Percentiles rank a stretch among this genome's conserved stretches.
phyloP scores from a whole-genome alignment of 2,797 vertebrate genomes.

The Amphiprion clarkii region DNA sequence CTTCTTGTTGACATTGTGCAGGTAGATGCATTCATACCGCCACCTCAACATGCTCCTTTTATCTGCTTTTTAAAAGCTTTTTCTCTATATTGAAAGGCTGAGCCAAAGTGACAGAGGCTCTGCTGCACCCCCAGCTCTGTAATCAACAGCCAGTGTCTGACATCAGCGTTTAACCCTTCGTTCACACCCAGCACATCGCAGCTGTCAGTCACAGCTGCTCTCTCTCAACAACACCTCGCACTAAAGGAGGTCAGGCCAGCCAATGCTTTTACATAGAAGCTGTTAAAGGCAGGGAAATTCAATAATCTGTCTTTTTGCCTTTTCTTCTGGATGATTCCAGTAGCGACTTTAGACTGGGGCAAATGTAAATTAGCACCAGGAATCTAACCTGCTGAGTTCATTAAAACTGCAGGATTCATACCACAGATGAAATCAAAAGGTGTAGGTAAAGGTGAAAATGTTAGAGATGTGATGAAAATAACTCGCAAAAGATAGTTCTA shows the following conservation, averaged over 20 bases:
- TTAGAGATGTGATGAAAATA: not conserved
- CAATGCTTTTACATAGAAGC: slow-evolving; percentile 14
- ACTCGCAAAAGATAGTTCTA: not conserved
- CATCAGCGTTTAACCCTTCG: slow-evolving; percentile 53
- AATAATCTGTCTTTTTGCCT: not conserved
- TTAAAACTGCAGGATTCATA: slow-evolving; percentile 7
- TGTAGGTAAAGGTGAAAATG: not conserved
- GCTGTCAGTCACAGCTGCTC: slow-evolving; percentile 32
- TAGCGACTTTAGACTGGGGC: slow-evolving; percentile 11
- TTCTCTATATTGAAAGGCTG: slow-evolving; percentile 22
- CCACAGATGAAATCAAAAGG: slow-evolving; percentile 12
- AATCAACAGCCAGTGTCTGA: slow-evolving; percentile 58
- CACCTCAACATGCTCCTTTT: slow-evolving; percentile 48
- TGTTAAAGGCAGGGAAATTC: not conserved
- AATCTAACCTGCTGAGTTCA: slow-evolving; percentile 4
- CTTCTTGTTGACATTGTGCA: slow-evolving; percentile 31
- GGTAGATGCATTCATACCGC: slow-evolving; percentile 44
- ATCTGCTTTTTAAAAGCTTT: slow-evolving; percentile 69
- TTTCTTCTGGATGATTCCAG: not conserved
- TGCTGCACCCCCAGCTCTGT: slow-evolving; percentile 42
- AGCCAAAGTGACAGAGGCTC: slow-evolving; percentile 61
- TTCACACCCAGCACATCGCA: slow-evolving; percentile 19
- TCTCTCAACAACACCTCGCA: slow-evolving; percentile 29
- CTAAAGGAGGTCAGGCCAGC: slow-evolving; percentile 16
- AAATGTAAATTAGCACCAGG: slow-evolving; percentile 6